phyloP scores from a whole-genome alignment of 2,888 invertebrate genomes.

The Gryllus longicercus region DNA sequence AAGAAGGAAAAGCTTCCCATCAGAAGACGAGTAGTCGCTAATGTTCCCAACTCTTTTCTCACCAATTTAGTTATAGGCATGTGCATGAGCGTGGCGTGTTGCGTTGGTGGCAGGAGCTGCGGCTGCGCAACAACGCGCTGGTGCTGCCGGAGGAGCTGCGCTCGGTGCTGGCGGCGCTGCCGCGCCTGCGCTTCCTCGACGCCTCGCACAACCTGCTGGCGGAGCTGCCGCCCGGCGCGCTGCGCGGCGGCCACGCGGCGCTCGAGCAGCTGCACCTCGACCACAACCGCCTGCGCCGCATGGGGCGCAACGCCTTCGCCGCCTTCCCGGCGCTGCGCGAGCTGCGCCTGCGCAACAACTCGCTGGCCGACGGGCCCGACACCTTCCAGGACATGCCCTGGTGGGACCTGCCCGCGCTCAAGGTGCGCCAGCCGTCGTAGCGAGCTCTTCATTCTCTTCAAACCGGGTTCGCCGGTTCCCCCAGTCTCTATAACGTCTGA shows the following conservation, averaged over 20 bases:
- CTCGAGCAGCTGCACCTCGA: conserved; percentile 77
- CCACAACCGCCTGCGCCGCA: conserved; percentile 68
- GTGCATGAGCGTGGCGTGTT: too few relatives aligned
- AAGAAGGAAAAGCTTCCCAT: too few relatives aligned
- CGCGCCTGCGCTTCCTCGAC: conserved; percentile 72
- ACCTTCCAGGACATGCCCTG: conserved; percentile 59
- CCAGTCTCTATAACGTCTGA: neutral
- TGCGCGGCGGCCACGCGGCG: conserved; percentile 76
- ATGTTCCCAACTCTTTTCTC: too few relatives aligned
- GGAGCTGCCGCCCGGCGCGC: conserved; percentile 72
- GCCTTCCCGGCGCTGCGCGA: conserved; percentile 81
- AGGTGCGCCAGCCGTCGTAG: conserved; percentile 46
- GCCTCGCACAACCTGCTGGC: conserved; percentile 73
- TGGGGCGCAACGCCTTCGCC: conserved; percentile 75
- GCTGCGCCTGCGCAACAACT: conserved; percentile 78
- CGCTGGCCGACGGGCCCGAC: conserved; percentile 67
- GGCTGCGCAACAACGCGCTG: conserved; percentile 72
- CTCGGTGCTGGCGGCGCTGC: conserved; percentile 71
- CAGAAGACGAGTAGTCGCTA: too few relatives aligned
- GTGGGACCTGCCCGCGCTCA: conserved; percentile 80
- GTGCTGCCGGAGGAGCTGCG: conserved; percentile 70
- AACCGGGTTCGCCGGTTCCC: neutral
- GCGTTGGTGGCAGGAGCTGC: conserved; percentile 63
- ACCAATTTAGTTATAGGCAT: too few relatives aligned
- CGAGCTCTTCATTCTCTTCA: neutral